phyloP scores from a whole-genome alignment of 1,140 invertebrate genomes.

The Leptonema lineaticorne region DNA sequence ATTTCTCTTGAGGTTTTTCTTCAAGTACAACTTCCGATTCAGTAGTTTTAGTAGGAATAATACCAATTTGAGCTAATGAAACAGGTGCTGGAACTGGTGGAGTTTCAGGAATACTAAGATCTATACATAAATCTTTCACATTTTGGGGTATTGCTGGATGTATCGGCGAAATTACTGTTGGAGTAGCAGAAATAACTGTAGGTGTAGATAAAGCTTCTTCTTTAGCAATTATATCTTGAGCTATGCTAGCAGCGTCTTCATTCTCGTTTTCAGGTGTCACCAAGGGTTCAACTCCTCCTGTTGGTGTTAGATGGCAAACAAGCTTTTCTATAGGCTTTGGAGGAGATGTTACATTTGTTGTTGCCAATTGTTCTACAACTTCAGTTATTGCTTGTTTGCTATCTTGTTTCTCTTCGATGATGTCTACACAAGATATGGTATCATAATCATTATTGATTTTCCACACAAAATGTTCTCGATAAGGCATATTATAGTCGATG shows the following conservation, averaged over 20 bases:
- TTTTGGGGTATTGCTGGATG: constrained; percentile 36
- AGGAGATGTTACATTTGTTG: constrained; percentile 42
- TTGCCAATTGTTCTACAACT: constrained; percentile 32
- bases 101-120: constrained; percentile 48
- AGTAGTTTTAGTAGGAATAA: constrained; percentile 45
- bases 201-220: constrained; percentile 47
- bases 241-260: constrained; percentile 53
- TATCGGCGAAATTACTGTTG: constrained; percentile 39
- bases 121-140: constrained; percentile 44
- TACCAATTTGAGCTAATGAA: constrained; percentile 52
- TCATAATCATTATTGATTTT: constrained; percentile 46
- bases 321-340: constrained; percentile 38
- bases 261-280: constrained; percentile 55
- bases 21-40: not conserved
- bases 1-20: not conserved
- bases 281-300: constrained; percentile 36
- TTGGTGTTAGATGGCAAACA: constrained; percentile 39
- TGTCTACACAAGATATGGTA: constrained; percentile 55
- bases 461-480: constrained; percentile 38
- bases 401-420: constrained; percentile 50
- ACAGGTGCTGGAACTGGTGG: constrained; percentile 45
- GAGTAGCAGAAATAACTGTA: constrained; percentile 46
- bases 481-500: constrained; percentile 52
- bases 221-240: constrained; percentile 52
- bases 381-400: constrained; percentile 49